phyloP scores from a whole-genome alignment of 2,797 vertebrate genomes.

The Gymnoscopelus braueri region DNA sequence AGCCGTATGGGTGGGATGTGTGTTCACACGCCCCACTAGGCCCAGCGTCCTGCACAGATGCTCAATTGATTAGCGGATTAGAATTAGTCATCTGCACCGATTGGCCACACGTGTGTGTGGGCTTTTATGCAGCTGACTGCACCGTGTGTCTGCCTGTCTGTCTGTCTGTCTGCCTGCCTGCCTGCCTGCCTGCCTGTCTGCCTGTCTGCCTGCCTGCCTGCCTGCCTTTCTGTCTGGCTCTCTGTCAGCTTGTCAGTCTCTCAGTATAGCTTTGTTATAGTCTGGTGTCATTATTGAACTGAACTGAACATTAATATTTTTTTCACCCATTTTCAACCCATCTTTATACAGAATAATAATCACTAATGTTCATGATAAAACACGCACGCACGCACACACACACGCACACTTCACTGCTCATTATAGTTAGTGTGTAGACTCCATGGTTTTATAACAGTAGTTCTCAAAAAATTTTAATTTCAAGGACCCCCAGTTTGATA shows the following conservation, averaged over 20 bases:
- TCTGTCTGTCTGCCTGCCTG: background rate
- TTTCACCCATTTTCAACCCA: too few relatives aligned
- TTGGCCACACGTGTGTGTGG: constrained; percentile 30
- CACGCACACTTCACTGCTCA: too few relatives aligned
- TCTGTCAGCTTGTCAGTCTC: background rate
- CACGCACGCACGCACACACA: too few relatives aligned
- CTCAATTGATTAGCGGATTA: constrained; percentile 51
- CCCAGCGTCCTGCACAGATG: constrained; percentile 31
- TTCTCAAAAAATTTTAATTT: too few relatives aligned
- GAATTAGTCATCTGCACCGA: constrained; percentile 29
- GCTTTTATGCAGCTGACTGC: constrained; percentile 1
- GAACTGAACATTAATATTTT: too few relatives aligned
- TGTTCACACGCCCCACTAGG: constrained; percentile 19
- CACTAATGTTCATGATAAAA: too few relatives aligned
- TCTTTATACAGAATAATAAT: too few relatives aligned
- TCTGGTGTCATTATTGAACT: too few relatives aligned
- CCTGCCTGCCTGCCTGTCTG: too few relatives aligned
- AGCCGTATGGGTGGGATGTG: background rate
- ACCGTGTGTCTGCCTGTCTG: background rate
- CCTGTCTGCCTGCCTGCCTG: background rate
- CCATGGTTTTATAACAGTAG: too few relatives aligned
- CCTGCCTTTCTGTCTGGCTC: background rate
- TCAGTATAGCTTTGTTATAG: background rate
- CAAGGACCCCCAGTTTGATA: too few relatives aligned
- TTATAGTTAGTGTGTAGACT: too few relatives aligned